Percentiles rank a stretch among this genome's conserved stretches.
Evolutionary conservation across 2,888 invertebrate species (phyloP).

Genomic region (Drosophila meridiana): DNA sequence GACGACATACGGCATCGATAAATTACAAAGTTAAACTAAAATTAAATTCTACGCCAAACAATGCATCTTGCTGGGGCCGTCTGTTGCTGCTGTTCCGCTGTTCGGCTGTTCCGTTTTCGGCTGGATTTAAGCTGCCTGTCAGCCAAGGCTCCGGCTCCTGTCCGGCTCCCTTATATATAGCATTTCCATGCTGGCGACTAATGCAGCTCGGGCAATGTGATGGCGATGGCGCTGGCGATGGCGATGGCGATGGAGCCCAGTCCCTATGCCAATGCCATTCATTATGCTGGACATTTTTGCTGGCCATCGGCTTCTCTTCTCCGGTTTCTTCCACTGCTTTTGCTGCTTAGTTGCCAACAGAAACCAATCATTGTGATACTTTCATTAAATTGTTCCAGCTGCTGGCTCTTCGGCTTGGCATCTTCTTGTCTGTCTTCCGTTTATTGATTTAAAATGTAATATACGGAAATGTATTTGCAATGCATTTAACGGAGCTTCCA

Average conservation of each 20-base stretch:
- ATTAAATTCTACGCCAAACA: slow-evolving; percentile 81
- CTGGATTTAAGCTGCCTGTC: slow-evolving; percentile 82
- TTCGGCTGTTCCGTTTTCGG: slow-evolving; percentile 64
- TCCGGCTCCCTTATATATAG: slow-evolving; percentile 59
- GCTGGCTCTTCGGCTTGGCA: slow-evolving; percentile 33
- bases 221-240: slow-evolving; percentile 29
- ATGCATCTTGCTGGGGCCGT: slow-evolving; percentile 70
- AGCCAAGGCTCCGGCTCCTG: slow-evolving; percentile 66
- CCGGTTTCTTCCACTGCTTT: slow-evolving; percentile 14
- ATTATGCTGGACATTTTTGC: slow-evolving; percentile 71
- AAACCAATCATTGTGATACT: slow-evolving; percentile 82
- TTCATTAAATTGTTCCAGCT: slow-evolving; percentile 72
- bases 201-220: slow-evolving; percentile 64
- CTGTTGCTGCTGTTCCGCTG: slow-evolving; percentile 33
- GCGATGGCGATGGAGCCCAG: slow-evolving; percentile 68
- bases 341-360: slow-evolving; percentile 75
- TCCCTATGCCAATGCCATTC: slow-evolving; percentile 79
- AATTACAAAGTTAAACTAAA: slow-evolving; percentile 81
- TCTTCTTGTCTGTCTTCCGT: slow-evolving; percentile 44
- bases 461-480: slow-evolving; percentile 59
- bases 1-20: slow-evolving; percentile 81
- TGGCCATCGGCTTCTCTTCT: slow-evolving; percentile 53
- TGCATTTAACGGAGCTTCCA: slow-evolving; percentile 51
- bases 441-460: slow-evolving; percentile 76
- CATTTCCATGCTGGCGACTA: slow-evolving; percentile 81